Evolutionary conservation across 2,797 vertebrate genomes (phyloP), one percentile per base, ranked within the genome.

Genomic region (Lagodon rhomboides): DNA sequence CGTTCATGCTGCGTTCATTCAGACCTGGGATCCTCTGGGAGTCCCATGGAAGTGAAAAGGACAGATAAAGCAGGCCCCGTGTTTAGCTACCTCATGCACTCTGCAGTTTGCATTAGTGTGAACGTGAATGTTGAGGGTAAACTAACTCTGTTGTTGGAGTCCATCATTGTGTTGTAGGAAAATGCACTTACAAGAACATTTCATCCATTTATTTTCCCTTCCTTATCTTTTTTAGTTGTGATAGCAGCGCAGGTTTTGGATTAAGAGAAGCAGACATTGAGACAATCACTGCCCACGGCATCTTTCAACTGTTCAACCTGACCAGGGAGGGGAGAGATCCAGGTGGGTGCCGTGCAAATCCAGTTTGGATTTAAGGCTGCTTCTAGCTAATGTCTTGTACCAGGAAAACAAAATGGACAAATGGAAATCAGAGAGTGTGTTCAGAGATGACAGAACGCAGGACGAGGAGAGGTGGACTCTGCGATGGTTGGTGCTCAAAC

Each of bases 41-140:
- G 74, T 69, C 75, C 38, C 54, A 5, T 60, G 68, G 76, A 82
- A 88, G 84, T 66, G 81, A 79, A 85, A 75, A 71, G 65, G 73
- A 77, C 74, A 70, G 61, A 83, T 79, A 80, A 85, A 75, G 67
- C 58, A 68, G 53, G 17, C 59, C 64, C 65, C 49, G 75, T 56
- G 49, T 79, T 75, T 73, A 68, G 55, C 75, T 59, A 49, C 59
- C 68, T 64, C 55, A 46, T 51, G 43, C 38, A 59, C 4, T 23
- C 53, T 77, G 47, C 67, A 66, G 53, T 71, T 62, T 50, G 34
- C 20, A 41, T 63, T 60, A 47, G 58, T 63, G 23, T 51, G 27
- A 30, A 44, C 22, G 10, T 56, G 20, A 25, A 47, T 27, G 16
- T 25, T 11, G 12, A 7, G 9, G 5, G 53, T 30, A 63, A 70